Evolutionary conservation across 2,113 vertebrate genomes (phyloP), one percentile per base, ranked within the genome.

Genomic region (Plecotus auritus): DNA sequence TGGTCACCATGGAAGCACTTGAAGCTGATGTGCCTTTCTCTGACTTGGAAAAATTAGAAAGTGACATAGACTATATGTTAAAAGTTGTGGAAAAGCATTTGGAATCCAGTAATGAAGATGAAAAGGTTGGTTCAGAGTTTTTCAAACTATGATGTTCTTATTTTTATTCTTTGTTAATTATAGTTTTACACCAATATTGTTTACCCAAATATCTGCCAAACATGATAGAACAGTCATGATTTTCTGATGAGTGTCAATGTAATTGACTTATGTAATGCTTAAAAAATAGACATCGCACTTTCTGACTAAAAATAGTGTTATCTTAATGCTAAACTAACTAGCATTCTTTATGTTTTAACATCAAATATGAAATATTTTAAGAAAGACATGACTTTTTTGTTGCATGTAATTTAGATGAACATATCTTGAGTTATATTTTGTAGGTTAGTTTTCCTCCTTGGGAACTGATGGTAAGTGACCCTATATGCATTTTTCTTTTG

Each of bases 41-140:
- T 97, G 98, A 99, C 69, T 83, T 98, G 90, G 99, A 98, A 92
- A 98, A 97, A 85, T 98, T 99, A 94, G 99, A 99, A 93, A 89
- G 77, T 26, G 99, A 99, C 35, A 49, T 99, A 87, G 98, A 98
- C 95, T 98, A 96, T 64, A 98, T 98, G 70, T 96, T 99, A 92
- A 98, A 95, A 95, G 45, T 98, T 84, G 98, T 99, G 66, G 99
- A 99, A 86, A 98, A 98, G 85, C 98, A 97, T 82, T 95, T 98
- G 92, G 98, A 99, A 18, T 93, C 97, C 56, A 95, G 97, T 81
- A 98, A 98, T 54, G 99, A 99, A 87, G 98, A 99, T 84, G 99
- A 99, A 96, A 99, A 99, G 99, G 99, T 99, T 87, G 70, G 98
- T 97, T 86, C 82, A 28, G 42, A 35, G 3, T 83, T 91, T 92